Evolutionary conservation across 2,888 invertebrate genomes (phyloP).

Genomic region (Cataglyphis albicans): DNA sequence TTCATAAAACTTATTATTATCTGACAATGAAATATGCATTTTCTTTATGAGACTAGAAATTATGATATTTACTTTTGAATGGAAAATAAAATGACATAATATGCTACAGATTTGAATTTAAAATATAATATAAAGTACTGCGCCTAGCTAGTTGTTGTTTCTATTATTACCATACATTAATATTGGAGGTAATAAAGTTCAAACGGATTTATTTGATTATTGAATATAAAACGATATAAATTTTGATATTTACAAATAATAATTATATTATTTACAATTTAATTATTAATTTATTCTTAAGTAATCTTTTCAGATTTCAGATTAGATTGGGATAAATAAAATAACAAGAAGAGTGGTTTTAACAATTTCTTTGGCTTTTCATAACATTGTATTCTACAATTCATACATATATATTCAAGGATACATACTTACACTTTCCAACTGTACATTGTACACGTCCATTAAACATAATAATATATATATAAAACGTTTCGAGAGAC

Average conservation of each 20-base stretch:
- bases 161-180: conserved; percentile 19
- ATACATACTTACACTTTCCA: background rate
- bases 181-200: conserved; percentile 39
- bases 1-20: conserved; percentile 22
- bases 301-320: background rate
- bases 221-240: background rate
- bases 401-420: conserved; percentile 1
- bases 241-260: conserved; percentile 7
- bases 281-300: background rate
- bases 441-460: background rate
- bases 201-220: conserved; percentile 13
- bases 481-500: conserved; percentile 11
- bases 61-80: conserved; percentile 7
- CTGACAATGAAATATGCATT: background rate
- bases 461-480: background rate
- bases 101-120: background rate
- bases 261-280: background rate
- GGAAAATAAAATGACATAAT: background rate
- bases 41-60: conserved; percentile 10
- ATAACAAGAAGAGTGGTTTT: conserved; percentile 40
- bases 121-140: conserved; percentile 6
- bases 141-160: conserved; percentile 18
- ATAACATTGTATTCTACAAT: conserved; percentile 57
- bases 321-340: conserved; percentile 38
- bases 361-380: conserved; percentile 63